Evolutionary conservation across 1,140 invertebrate species (phyloP).

Genomic region (Ectropis grisescens): DNA sequence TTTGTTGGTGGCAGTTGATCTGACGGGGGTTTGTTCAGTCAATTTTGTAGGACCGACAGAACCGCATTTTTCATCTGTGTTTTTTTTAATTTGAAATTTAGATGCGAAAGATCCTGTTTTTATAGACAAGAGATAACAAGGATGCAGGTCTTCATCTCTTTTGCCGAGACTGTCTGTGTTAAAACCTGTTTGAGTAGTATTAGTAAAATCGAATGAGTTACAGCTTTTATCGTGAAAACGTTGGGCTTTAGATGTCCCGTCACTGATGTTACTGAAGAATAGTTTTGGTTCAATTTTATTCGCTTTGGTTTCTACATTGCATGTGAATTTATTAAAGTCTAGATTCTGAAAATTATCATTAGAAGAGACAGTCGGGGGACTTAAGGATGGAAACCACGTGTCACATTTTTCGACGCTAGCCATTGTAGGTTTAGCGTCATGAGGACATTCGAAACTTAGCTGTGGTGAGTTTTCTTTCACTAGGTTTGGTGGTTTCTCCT

Average conservation of each 20-base stretch:
- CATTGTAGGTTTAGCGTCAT: slow-evolving; percentile 6
- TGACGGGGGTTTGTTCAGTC: too few relatives aligned
- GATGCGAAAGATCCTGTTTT: slow-evolving; percentile 14
- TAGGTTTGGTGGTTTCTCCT: slow-evolving; percentile 20
- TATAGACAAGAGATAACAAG: slow-evolving; percentile 33
- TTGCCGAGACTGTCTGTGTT: slow-evolving; percentile 7
- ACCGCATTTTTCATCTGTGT: too few relatives aligned
- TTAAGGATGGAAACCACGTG: slow-evolving; percentile 2
- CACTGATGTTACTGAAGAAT: slow-evolving; percentile 30
- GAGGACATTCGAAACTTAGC: slow-evolving; percentile 20
- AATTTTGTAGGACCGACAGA: too few relatives aligned
- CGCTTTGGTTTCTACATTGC: slow-evolving; percentile 3
- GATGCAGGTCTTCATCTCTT: slow-evolving; percentile 14
- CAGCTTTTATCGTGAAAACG: slow-evolving; percentile 14
- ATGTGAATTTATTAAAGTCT: too few relatives aligned
- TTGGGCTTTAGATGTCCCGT: slow-evolving; percentile 26
- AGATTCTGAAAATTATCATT: not conserved
- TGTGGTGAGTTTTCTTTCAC: slow-evolving; percentile 14
- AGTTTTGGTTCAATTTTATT: slow-evolving; percentile 23
- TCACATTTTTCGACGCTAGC: not conserved
- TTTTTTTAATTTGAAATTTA: slow-evolving; percentile 13
- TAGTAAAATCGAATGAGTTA: slow-evolving; percentile 16
- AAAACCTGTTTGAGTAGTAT: too few relatives aligned
- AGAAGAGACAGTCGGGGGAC: slow-evolving; percentile 1
- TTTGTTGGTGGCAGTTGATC: too few relatives aligned